Evolutionary conservation across 2,888 invertebrate species (phyloP).

Genomic region (Tinea pellionella): DNA sequence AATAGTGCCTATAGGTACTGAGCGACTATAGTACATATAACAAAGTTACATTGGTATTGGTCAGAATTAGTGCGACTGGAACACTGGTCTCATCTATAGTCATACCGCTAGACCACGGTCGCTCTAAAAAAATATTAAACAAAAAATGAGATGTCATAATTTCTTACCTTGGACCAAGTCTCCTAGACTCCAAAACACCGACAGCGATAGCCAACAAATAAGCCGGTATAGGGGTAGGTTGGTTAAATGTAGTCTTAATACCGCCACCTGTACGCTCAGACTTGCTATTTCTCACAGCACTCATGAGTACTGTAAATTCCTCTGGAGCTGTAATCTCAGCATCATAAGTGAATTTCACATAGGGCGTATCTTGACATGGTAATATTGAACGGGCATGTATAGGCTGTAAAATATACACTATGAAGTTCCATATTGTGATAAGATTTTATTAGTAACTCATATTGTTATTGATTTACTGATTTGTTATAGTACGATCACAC

Average conservation of each 20-base stretch:
- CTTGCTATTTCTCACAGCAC: constrained; percentile 74
- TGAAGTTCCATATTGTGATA: too few species aligned
- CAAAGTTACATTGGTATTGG: too few species aligned
- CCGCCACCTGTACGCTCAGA: constrained; percentile 42
- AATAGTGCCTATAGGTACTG: too few species aligned
- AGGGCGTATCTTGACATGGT: constrained; percentile 94
- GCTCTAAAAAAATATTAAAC: too few species aligned
- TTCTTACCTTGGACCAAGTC: constrained; percentile 76
- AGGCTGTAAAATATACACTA: constrained; percentile 61
- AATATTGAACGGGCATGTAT: constrained; percentile 90
- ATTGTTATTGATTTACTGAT: too few species aligned
- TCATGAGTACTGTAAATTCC: constrained; percentile 88
- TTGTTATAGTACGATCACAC: too few species aligned
- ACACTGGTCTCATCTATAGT: too few species aligned
- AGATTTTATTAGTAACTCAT: too few species aligned
- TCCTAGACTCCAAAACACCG: constrained; percentile 80
- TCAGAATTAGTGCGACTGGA: too few species aligned
- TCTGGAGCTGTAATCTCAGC: constrained; percentile 79
- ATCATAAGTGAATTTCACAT: constrained; percentile 87
- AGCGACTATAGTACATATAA: too few species aligned
- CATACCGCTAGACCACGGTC: too few species aligned
- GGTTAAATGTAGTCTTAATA: constrained; percentile 72
- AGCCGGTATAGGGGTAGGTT: constrained; percentile 86
- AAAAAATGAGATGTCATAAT: neutral
- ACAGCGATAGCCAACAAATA: constrained; percentile 92